Percentiles rank a stretch among this genome's conserved stretches.
These are phyloP conservation scores for Neoitamus cyanurus DNA, from an alignment of 2,888 invertebrate species.

Conservation along the genomic window DNA sequence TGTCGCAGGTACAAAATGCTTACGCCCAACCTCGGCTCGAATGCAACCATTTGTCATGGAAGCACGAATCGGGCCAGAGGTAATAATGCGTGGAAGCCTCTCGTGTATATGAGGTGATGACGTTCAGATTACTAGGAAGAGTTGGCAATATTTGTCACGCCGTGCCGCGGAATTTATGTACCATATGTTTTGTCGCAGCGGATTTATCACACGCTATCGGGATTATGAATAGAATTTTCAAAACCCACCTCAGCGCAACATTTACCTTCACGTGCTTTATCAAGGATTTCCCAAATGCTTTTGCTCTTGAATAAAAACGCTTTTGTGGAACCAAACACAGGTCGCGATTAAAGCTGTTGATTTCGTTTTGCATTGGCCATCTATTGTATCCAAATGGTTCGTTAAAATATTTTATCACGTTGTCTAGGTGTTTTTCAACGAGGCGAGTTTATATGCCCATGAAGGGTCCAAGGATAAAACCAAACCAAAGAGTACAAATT, in stretches of 20 bases:
- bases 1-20: neutral
- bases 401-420: too few species aligned
- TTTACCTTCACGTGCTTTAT: too few species aligned
- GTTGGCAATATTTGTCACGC: neutral
- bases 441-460: too few species aligned
- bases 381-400: too few species aligned
- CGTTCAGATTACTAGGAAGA: neutral
- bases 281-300: neutral
- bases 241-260: too few species aligned
- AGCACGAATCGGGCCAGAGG: neutral
- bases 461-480: too few species aligned
- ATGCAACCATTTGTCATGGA: slow-evolving; percentile 5
- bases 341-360: too few species aligned
- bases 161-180: neutral
- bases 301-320: neutral
- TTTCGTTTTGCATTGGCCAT: too few species aligned
- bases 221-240: neutral
- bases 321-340: too few species aligned
- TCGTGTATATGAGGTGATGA: neutral
- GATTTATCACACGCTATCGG: neutral
- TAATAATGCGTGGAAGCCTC: neutral
- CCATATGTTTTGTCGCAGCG: neutral
- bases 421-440: too few species aligned
- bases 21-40: neutral
- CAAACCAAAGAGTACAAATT: too few species aligned